Percentiles rank a stretch among this genome's conserved stretches.
Evolutionary conservation across 2,888 invertebrate species (phyloP).

Genomic region (Mystacides longicornis): DNA sequence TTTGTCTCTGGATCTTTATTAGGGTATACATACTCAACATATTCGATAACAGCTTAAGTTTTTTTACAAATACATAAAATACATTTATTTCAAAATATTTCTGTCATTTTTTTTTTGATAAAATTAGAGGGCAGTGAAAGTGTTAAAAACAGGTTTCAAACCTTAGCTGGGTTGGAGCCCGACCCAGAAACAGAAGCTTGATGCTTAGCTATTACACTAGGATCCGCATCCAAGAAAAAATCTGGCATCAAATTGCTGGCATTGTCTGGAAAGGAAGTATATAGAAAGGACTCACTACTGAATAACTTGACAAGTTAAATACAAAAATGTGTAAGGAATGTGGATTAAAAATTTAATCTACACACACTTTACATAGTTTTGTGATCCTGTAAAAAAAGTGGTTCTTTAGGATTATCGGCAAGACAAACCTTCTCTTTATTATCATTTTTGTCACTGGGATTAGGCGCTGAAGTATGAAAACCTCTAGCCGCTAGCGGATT

Average conservation of each 20-base stretch:
- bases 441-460: neutral
- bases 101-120: too few species aligned
- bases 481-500: constrained; percentile 1
- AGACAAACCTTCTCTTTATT: constrained; percentile 13
- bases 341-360: neutral
- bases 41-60: too few species aligned
- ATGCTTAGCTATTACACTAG: constrained; percentile 15
- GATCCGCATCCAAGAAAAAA: constrained; percentile 67
- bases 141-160: too few species aligned
- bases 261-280: constrained; percentile 46
- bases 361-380: neutral
- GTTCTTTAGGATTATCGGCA: neutral
- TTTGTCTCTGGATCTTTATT: too few species aligned
- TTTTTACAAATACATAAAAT: too few species aligned
- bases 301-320: too few species aligned
- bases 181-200: constrained; percentile 1
- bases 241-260: constrained; percentile 68
- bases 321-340: too few species aligned
- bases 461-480: constrained; percentile 14
- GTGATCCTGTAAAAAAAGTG: neutral
- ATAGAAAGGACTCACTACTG: too few species aligned
- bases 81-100: too few species aligned
- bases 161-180: constrained; percentile 16
- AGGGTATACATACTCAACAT: too few species aligned
- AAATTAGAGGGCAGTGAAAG: too few species aligned